Base-by-base conservation (phyloP, 2,888 invertebrate species). In the Amiota mariae region DNA sequence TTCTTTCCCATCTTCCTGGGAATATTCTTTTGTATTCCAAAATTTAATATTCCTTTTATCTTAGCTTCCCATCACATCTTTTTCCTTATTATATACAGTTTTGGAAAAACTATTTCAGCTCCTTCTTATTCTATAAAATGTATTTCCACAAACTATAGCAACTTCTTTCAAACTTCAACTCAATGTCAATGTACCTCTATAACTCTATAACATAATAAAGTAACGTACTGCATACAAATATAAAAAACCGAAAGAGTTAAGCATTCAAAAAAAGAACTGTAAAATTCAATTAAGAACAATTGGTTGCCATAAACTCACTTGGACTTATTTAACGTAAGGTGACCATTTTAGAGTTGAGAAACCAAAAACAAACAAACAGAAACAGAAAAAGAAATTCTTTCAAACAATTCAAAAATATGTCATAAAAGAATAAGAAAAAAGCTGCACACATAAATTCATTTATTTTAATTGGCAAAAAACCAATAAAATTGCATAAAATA, bases 251-350 rank as follows among this genome's bases (percentile, higher is more conserved):
- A 4, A 24, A 56, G 63, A 54, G 66, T 74, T 67, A 72, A 73
- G 18, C 12, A 36, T 15, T 18, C 24, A 63, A 36, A 72, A 72
- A 73, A 49, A 72, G 68, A 72, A 67, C 70, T 75, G 67, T 67
- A 72, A 73, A 73, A 76, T 79, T 81, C 74, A 79, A 80, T 80
- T 78, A 73, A 79, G 77, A 80, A 74, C 82, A 85, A 86, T 85
- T 87, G 80, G 81, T 81, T 77, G 78, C 72, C 64, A 18, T 47
- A 24, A 11, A 68, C 18, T 36, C 36, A 36, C 36, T 4, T 36
- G 68, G 54, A 36, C 36, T 36, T 78, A 79, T 78, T 79, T 24
- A 2, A 78, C 78, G 81, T 80, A 85, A 81, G 82, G 79, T 82
- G 82, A 78, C 80, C 83, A 80, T 24, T 24, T 24, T 24, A 24